Evolutionary conservation across 2,888 invertebrate species (phyloP).

Genomic region (Monoplex corrugatus): DNA sequence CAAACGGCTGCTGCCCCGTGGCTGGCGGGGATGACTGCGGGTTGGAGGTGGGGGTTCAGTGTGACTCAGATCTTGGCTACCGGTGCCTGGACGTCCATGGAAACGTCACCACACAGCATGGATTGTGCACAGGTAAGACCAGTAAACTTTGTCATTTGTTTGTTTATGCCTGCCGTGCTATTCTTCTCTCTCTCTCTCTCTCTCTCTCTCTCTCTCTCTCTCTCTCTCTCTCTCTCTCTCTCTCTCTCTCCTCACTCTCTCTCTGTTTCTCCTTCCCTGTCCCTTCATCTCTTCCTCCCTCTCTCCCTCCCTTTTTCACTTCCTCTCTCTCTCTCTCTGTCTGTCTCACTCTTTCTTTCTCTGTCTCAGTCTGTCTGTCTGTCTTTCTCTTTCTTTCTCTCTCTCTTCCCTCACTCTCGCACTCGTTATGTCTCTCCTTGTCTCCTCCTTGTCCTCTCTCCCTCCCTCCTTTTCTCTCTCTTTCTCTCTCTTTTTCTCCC

Average conservation of each 20-base stretch:
- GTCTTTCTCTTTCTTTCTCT: no score
- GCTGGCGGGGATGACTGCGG: slow-evolving; percentile 19
- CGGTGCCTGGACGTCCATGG: background rate
- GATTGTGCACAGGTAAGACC: background rate
- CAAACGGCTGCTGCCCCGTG: slow-evolving; percentile 21
- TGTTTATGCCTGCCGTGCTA: background rate
- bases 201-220: background rate
- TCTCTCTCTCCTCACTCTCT: slow-evolving; percentile 9
- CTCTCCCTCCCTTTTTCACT: background rate
- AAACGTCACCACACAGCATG: background rate
- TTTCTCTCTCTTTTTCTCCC: slow-evolving; percentile 22
- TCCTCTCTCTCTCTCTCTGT: background rate
- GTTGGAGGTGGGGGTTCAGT: slow-evolving; percentile 31
- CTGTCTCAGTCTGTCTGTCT: background rate
- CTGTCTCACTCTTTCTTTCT: background rate
- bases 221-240: background rate
- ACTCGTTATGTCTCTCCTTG: background rate
- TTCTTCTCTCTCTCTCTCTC: background rate
- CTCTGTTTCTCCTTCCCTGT: background rate
- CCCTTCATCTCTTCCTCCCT: background rate
- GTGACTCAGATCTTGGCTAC: slow-evolving; percentile 17
- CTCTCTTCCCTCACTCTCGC: background rate
- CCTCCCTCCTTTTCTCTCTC: background rate
- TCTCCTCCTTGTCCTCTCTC: background rate
- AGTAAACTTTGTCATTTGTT: background rate